Evolutionary conservation across 2,888 invertebrate species (phyloP), one percentile per base, ranked within the genome.

Genomic region (Orgyia antiqua): DNA sequence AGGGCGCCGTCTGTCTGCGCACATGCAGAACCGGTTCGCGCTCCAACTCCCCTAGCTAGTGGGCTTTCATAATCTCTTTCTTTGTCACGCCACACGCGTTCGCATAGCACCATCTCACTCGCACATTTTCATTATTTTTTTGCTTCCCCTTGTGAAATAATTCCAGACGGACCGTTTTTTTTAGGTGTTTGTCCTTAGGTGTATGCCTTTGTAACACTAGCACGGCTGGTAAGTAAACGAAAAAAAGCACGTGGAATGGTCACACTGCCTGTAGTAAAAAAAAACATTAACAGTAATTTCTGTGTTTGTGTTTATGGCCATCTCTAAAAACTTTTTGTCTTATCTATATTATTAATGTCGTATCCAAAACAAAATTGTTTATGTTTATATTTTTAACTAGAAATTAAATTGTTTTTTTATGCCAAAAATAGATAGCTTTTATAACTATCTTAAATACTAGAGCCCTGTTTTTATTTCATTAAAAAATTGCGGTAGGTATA

Each of bases 1-100:
- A 69, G 69, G 68, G 71, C 71, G 68, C 73, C 73, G 77, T 70
- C 76, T 68, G 68, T 65, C 69, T 77, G 77, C 80, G 79, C 82
- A 77, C 83, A 79, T 80, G 80, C 79, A 80, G 82, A 79, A 79
- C 84, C 82, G 80, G 83, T 80, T 80, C 67, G 72, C 73, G 76
- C 68, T 74, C 73, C 58, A 62, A 72, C 78, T 82, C 77, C 79
- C 79, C 79, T 74, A n/a, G n/a, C n/a, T n/a, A 71, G 71, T 74
- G 70, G 68, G 67, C 63, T 72, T 68, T 58, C 57, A 59, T 54
- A 50, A 51, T 69, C 71, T 72, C 71, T 71, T 66, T 83, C 68
- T 62, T 63, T 66, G 66, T 69, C 63, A 64, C 61, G 67, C 72
- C 78, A 74, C 74, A 77, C 73, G 72, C 75, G 75, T 63, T 57